Evolutionary conservation across 2,113 vertebrate genomes (phyloP).

Genomic region (Percina caprodes): DNA sequence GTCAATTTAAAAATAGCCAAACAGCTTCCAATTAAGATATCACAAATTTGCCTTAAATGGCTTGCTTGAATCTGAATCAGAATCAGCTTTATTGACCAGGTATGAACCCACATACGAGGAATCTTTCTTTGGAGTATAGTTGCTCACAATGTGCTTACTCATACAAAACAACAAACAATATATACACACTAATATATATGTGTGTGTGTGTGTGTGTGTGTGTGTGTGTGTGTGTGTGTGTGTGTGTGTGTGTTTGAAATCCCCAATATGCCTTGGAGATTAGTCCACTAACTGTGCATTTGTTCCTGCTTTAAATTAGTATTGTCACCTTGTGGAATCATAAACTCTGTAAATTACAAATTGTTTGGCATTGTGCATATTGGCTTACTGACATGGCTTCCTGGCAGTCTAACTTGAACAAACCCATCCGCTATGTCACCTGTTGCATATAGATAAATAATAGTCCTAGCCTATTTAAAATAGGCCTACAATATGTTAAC

Average conservation of each 20-base stretch:
- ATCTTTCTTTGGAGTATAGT: no score
- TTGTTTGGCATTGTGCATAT: background rate
- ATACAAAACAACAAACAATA: no score
- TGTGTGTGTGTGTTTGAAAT: background rate
- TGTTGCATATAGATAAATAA: conserved; percentile 13
- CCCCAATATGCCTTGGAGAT: background rate
- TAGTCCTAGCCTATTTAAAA: background rate
- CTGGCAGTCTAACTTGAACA: conserved; percentile 11
- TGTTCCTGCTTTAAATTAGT: background rate
- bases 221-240: background rate
- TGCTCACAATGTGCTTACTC: no score
- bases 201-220: no score
- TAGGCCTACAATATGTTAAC: no score
- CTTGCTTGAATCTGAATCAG: no score
- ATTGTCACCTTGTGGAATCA: background rate
- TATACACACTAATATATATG: no score
- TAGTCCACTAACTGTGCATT: background rate
- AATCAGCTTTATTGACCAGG: no score
- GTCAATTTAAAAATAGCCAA: background rate
- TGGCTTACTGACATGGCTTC: conserved; percentile 2
- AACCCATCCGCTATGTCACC: background rate
- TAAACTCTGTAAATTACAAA: background rate
- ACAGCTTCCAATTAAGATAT: background rate
- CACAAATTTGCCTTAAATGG: background rate
- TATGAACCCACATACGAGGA: no score